Evolutionary conservation across 2,797 vertebrate genomes (phyloP), one percentile per base, ranked within the genome.

Genomic region (Tinamus major): DNA sequence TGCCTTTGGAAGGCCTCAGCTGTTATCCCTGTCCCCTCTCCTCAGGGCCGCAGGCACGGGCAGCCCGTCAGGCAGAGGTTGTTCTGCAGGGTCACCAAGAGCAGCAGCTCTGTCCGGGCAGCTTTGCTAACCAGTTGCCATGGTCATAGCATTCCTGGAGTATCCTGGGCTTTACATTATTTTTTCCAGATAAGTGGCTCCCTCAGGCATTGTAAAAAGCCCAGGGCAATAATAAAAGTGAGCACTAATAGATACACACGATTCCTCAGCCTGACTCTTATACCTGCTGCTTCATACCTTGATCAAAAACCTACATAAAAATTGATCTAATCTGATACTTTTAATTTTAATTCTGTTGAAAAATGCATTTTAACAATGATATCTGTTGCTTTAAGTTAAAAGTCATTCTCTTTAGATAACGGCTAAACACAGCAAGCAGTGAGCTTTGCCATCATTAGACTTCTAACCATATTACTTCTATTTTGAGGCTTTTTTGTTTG

Each of bases 401-500:
- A 96, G 91, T 55, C 67, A 80, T 90, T 95, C 91, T 88, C 82
- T 70, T 83, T 62, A 85, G 56, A 80, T 90, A 96, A 93, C 93
- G 94, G 91, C 75, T 72, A 96, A 94, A 96, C 87, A 84, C 87
- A 93, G 92, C 42, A 89, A 76, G 87, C 77, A 88, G 46, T 46
- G 80, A 95, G 91, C 89, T 95, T 91, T 93, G 86, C 96, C 95
- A 96, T 96, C 95, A 97, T 97, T 96, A 97, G 90, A 94, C 94
- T 95, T 86, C 93, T 96, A 96, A 96, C 72, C 64, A 79, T 96
- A 97, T 97, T 95, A 96, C 59, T 94, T 93, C 93, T 95, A 93
- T 94, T 96, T 93, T 80, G 74, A 96, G 93, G 87, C 90, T 96
- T 95, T 96, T 95, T 89, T 97, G 97, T 97, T 95, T 97, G 96